These are phyloP conservation scores for Laticauda laticaudata DNA, from an alignment of 2,113 vertebrate species.

Conservation along the genomic window DNA sequence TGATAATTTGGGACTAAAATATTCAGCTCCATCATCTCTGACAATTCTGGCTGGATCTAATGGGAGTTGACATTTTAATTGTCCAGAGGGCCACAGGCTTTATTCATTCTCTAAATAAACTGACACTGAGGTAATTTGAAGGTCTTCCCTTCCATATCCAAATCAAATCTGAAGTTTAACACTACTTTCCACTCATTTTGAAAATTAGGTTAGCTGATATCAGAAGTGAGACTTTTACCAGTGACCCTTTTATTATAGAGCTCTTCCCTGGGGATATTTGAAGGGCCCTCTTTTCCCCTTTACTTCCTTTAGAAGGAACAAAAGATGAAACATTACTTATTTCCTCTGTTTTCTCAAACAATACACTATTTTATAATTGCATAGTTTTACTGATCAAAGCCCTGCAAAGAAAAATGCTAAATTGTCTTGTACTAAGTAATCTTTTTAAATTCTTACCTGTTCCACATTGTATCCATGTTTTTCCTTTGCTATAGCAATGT, in stretches of 20 bases:
- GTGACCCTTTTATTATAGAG: neutral
- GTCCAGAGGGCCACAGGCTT: neutral
- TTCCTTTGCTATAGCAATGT: constrained; percentile 97
- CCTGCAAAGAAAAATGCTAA: neutral
- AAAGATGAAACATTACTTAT: neutral
- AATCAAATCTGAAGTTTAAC: neutral
- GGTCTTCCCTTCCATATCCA: neutral
- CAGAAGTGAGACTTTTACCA: neutral
- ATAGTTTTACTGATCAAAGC: neutral
- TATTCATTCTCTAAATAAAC: neutral
- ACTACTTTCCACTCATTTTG: neutral
- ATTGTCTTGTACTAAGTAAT: constrained; percentile 12
- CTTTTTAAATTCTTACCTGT: constrained; percentile 78
- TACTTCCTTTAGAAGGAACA: neutral
- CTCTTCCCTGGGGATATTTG: neutral
- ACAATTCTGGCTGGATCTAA: neutral
- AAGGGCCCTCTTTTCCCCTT: neutral
- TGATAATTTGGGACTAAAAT: neutral
- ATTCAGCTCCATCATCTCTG: neutral
- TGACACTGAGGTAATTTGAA: neutral
- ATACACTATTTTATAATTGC: constrained; percentile 23
- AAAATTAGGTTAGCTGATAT: neutral
- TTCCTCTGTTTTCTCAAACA: neutral
- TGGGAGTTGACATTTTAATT: neutral
- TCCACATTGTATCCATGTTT: constrained; percentile 98